A percentile compares a stretch with the other conserved stretches of the same genome.
Conservation (phyloP, 2,113 vertebrate genomes). For the Amblyopsis rosae region DNA sequence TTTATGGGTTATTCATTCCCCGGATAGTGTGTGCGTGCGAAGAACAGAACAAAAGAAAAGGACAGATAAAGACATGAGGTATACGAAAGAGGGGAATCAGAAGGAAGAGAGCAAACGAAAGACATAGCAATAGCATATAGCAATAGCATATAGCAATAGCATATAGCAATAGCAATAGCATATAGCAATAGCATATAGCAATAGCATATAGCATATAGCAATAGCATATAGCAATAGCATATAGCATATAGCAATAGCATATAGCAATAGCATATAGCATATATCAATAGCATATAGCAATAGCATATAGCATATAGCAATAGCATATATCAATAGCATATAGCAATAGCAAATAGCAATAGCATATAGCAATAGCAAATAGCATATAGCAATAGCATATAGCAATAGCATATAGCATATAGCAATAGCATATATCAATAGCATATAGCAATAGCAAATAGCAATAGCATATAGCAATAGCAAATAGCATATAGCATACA, state of each 20-base stretch:
- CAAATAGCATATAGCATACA: background rate
- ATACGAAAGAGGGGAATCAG: slow-evolving; percentile 9
- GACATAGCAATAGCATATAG: background rate
- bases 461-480: background rate
- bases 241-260: too few species aligned
- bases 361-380: background rate
- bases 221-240: background rate
- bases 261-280: background rate
- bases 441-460: too few species aligned
- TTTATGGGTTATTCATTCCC: too few species aligned
- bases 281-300: background rate
- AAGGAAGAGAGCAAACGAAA: background rate
- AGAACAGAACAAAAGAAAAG: slow-evolving; percentile 8
- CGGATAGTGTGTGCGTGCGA: background rate
- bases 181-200: too few species aligned
- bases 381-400: too few species aligned
- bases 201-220: background rate
- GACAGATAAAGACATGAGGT: slow-evolving; percentile 13
- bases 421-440: background rate
- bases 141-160: background rate
- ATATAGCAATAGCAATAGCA: background rate
- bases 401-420: background rate
- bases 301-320: too few species aligned
- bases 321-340: too few species aligned
- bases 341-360: background rate